Evolutionary conservation across 2,797 vertebrate genomes (phyloP).

Genomic region (Echeneis naucrates): DNA sequence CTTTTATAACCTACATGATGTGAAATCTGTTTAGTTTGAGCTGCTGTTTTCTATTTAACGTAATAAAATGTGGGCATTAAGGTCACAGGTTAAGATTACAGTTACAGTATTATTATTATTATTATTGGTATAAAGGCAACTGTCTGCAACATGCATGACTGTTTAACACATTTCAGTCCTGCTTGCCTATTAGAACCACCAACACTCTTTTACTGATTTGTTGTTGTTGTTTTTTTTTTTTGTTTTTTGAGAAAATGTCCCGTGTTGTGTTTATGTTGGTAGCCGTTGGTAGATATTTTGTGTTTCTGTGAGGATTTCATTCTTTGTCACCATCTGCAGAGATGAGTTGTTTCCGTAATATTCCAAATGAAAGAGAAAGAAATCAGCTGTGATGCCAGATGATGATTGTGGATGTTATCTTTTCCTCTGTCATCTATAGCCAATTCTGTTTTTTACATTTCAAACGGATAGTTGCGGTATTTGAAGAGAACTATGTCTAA

Average conservation of each 20-base stretch:
- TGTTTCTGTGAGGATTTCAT: background rate
- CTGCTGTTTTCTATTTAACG: background rate
- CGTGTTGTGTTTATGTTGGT: background rate
- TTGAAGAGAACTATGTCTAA: background rate
- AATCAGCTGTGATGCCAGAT: background rate
- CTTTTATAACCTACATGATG: background rate
- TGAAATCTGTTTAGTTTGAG: background rate
- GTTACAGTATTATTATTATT: too few species aligned
- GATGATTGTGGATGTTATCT: background rate
- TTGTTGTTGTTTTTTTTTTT: too few species aligned
- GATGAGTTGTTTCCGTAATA: background rate
- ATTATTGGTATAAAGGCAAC: too few species aligned
- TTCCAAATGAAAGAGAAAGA: background rate
- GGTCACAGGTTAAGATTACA: background rate
- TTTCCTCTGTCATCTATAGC: background rate
- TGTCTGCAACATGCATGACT: background rate
- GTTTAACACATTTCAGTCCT: too few species aligned
- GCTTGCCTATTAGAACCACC: background rate
- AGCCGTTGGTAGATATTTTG: background rate
- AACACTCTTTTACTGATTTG: too few species aligned
- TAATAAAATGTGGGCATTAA: background rate
- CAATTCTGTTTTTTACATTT: background rate
- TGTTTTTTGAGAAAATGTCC: background rate
- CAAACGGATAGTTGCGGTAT: background rate
- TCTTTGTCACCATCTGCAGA: too few species aligned